Evolutionary conservation across 2,888 invertebrate genomes (phyloP), one percentile per base, ranked within the genome.

Genomic region (Dryobota labecula): DNA sequence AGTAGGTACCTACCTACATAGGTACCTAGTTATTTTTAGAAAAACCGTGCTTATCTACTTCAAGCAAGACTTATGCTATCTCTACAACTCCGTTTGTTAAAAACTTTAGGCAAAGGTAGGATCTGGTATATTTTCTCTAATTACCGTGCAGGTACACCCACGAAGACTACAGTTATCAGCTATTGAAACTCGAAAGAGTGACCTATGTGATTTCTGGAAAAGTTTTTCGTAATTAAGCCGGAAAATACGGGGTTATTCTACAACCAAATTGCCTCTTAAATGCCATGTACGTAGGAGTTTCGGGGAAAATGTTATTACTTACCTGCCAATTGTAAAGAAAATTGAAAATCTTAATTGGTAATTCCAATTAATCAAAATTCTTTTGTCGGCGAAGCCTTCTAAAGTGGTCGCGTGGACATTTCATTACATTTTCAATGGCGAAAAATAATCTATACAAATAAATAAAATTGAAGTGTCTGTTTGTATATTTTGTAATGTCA

Each of bases 291-390:
- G 5, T 30, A 8, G 36, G 5, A 53, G n/a, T 33, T 45, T 33
- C 6, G 1, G 6, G 1, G 9, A 30, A 63, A 73, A 43, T 24
- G 8, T 51, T 30, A 9, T 47, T n/a, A 15, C 18, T 15, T 8
- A 45, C 30, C 13, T 13, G n/a, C 9, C 11, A 9, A 20, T 24
- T 61, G 30, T 13, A 11, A 9, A 15, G 70, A 63, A 78, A 78
- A 76, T 71, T 77, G 61, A 38, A 49, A 56, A 61, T 27, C 33
- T 54, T 79, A 36, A 81, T 79, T 70, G 68, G 49, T 43, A 8
- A 61, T 70, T 61, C 43, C 65, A 78, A 78, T 82, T 38, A 84
- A 80, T 72, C 47, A 47, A 64, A 41, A 36, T 24, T 13, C n/a
- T 56, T 68, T 63, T 11, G 53, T 27, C 2, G 3, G 9, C 0